Evolutionary conservation across 2,797 vertebrate species (phyloP), one percentile per base, ranked within the genome.

Genomic region (Echiichthys vipera): DNA sequence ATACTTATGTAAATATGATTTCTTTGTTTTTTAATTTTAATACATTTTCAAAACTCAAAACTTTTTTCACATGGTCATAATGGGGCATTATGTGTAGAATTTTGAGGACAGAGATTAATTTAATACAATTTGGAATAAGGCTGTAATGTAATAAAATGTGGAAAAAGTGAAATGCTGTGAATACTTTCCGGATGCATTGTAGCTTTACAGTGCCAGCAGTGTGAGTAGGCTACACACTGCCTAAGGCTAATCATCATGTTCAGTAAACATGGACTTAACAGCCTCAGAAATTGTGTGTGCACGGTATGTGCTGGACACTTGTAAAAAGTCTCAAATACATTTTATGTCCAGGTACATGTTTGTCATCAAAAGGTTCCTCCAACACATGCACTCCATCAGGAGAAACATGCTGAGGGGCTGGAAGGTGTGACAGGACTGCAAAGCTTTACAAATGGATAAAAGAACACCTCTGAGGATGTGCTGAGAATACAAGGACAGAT

Each of bases 381-480:
- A 65, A 70, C 65, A 54, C 78, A 66, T 75, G 34, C 63, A 77
- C 73, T 78, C 77, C 24, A 76, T 58, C 78, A 65, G 58, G 54
- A 62, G 72, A 78, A 85, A 80, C 80, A 82, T 78, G 72, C 80
- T 75, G 88, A 78, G 75, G 65, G 78, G 83, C 83, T 47, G 74
- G 75, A 59, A 77, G 81, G 87, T 90, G 89, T 92, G 87, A 89
- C 83, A 83, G 65, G 87, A 90, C 83, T 92, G 84, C 84, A 90
- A 86, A 92, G 86, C 80, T 84, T 86, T 77, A 65, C 83, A 87
- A 87, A 88, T 82, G 74, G 79, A 90, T 89, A 78, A 89, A 90
- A 89, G 78, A 73, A 87, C 29, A 51, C 57, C 78, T 80, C 46
- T 89, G 85, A 82, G 76, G 74, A 84, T 68, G 64, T 81, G 80